Conservation (phyloP, 1,140 invertebrate genomes). For the Heterodera carotae region DNA sequence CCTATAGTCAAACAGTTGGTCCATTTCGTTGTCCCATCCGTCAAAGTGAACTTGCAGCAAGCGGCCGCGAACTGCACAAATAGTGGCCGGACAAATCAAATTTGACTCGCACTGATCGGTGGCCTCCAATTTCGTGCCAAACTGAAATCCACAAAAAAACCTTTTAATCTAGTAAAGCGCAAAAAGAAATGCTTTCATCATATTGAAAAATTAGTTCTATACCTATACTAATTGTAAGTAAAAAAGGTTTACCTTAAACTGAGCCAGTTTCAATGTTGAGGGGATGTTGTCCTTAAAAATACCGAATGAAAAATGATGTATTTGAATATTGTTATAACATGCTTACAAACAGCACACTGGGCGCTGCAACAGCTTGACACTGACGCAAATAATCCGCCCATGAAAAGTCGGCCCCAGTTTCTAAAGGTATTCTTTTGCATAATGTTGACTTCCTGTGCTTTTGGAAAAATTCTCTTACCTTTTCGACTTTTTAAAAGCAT, state of each 20-base stretch:
- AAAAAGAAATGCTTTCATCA: slow-evolving; percentile 1
- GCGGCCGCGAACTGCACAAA: slow-evolving; percentile 33
- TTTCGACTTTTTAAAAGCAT: too few species aligned
- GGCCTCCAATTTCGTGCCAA: slow-evolving; percentile 38
- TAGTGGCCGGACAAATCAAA: slow-evolving; percentile 35
- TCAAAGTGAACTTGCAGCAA: slow-evolving; percentile 40
- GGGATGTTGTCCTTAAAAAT: slow-evolving; percentile 26
- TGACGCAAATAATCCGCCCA: slow-evolving; percentile 40
- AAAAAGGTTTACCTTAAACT: slow-evolving; percentile 37
- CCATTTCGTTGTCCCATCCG: slow-evolving; percentile 35
- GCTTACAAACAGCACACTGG: slow-evolving; percentile 27
- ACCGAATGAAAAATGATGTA: too few species aligned
- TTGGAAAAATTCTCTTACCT: too few species aligned
- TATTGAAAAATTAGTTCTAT: neutral
- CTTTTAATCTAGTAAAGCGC: neutral
- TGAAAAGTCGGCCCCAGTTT: slow-evolving; percentile 26
- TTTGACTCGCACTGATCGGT: slow-evolving; percentile 40
- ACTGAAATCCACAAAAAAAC: slow-evolving; percentile 17
- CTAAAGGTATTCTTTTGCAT: slow-evolving; percentile 27
- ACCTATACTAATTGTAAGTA: too few species aligned
- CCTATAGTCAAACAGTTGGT: slow-evolving; percentile 44
- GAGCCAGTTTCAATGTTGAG: slow-evolving; percentile 7
- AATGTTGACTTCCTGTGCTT: too few species aligned
- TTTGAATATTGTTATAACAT: neutral
- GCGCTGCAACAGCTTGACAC: slow-evolving; percentile 36